These are phyloP conservation scores for Akabosia matsudoensis DNA, from an alignment of 1,140 invertebrate species.

Conservation along the genomic window DNA sequence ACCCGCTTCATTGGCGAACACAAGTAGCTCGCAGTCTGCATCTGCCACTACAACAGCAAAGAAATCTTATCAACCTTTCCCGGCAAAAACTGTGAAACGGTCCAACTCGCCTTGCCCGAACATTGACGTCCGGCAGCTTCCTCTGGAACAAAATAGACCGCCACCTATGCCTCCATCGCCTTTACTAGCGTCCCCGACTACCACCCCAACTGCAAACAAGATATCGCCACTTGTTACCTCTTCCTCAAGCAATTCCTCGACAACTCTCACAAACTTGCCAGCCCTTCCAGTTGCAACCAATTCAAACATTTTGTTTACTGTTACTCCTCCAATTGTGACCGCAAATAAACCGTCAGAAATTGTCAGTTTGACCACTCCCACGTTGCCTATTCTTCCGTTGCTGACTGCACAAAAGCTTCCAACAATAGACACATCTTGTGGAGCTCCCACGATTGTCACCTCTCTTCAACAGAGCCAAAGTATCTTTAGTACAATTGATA, in stretches of 20 bases:
- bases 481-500: not conserved
- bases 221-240: not conserved
- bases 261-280: not conserved
- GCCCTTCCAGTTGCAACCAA: not conserved
- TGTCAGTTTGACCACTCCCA: not conserved
- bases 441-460: slow-evolving; percentile 6
- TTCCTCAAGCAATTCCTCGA: not conserved
- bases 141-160: slow-evolving; percentile 52
- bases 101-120: slow-evolving; percentile 57
- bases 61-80: slow-evolving; percentile 35
- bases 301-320: slow-evolving; percentile 14
- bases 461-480: not conserved
- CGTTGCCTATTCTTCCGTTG: slow-evolving; percentile 9
- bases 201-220: slow-evolving; percentile 1
- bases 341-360: not conserved
- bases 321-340: not conserved
- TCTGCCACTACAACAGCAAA: slow-evolving; percentile 3
- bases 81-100: slow-evolving; percentile 41
- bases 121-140: slow-evolving; percentile 56
- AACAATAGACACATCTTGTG: not conserved
- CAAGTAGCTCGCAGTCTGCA: slow-evolving; percentile 1
- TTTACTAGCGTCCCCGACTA: not conserved
- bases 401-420: slow-evolving; percentile 1
- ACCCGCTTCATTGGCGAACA: slow-evolving; percentile 19
- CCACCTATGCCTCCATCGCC: slow-evolving; percentile 36